Conservation (phyloP, 2,113 vertebrate species). For the Centropristis striata region DNA sequence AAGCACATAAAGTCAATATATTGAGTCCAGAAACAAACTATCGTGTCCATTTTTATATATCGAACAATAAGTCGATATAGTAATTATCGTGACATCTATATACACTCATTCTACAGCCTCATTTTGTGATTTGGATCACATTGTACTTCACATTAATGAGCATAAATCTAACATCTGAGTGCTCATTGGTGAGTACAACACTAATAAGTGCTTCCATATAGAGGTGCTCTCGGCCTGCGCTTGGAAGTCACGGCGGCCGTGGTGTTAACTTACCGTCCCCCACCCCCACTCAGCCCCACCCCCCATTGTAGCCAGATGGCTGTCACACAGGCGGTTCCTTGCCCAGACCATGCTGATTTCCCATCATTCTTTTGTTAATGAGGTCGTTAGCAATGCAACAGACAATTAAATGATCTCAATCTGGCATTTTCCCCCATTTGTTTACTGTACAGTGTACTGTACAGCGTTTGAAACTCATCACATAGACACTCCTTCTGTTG, state of each 20-base stretch:
- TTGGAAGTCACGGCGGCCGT: slow-evolving; percentile 40
- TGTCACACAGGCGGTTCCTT: slow-evolving; percentile 82
- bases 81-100: too few relatives aligned
- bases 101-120: not conserved
- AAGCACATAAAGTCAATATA: too few relatives aligned
- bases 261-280: slow-evolving; percentile 59
- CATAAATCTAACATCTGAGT: not conserved
- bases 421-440: slow-evolving; percentile 71
- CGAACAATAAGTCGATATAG: too few relatives aligned
- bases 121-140: not conserved
- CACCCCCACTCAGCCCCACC: slow-evolving; percentile 40
- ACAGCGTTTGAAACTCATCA: slow-evolving; percentile 23
- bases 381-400: slow-evolving; percentile 84
- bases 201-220: slow-evolving; percentile 48
- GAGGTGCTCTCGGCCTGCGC: slow-evolving; percentile 47
- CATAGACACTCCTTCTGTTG: slow-evolving; percentile 10
- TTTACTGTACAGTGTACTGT: slow-evolving; percentile 59
- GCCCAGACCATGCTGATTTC: slow-evolving; percentile 80
- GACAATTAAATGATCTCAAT: slow-evolving; percentile 84
- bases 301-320: slow-evolving; percentile 83
- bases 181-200: not conserved
- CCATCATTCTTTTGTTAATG: slow-evolving; percentile 85
- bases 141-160: not conserved
- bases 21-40: too few relatives aligned
- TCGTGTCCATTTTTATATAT: too few relatives aligned